phyloP scores from a whole-genome alignment of 2,113 vertebrate genomes.

The rat (Rattus norvegicus) region GRCr8 NC_086021.1:96367501-96368000 shows the following conservation, averaged over 20 bases:
- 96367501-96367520: background rate
- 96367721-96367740: background rate
- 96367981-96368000: no score
- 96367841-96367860: background rate
- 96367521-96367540: background rate
- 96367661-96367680: background rate
- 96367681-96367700: background rate
- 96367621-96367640: background rate
- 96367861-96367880: background rate
- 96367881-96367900: background rate
- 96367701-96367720: background rate
- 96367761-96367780: background rate
- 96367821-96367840: background rate
- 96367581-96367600: background rate
- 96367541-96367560: background rate
- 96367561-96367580: background rate
- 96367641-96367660: background rate
- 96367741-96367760: background rate
- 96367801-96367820: background rate
- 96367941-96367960: no score
- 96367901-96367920: background rate
- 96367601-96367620: background rate
- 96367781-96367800: background rate
- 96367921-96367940: background rate
- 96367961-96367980: no score